Evolutionary conservation across 2,113 vertebrate species (phyloP).

Genomic region (Bubo blakistoni): DNA sequence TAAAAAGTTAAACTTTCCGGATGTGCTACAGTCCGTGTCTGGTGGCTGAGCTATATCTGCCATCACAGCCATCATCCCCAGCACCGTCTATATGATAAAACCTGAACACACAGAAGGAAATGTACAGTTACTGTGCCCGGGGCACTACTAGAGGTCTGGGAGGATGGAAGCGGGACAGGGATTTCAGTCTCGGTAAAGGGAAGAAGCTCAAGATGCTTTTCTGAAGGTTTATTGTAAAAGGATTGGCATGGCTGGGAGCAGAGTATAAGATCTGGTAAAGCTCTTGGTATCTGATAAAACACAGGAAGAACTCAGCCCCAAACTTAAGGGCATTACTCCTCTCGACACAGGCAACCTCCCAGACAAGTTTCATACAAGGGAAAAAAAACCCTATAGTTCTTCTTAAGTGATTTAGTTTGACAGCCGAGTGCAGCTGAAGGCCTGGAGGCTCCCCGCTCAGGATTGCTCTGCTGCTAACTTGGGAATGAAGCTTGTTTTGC

Average conservation of each 20-base stretch:
- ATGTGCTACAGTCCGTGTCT: accelerated
- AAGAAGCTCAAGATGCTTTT: not conserved
- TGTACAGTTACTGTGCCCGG: not conserved
- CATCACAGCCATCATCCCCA: not conserved
- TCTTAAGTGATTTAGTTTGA: not conserved
- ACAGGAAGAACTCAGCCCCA: not conserved
- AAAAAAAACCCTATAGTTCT: not conserved
- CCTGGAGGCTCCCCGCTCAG: not conserved
- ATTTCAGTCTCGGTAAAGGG: not conserved
- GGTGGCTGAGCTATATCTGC: not conserved
- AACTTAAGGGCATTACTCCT: not conserved
- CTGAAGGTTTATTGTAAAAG: not conserved
- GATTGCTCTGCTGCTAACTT: not conserved
- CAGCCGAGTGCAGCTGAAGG: not conserved
- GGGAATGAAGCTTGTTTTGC: not conserved
- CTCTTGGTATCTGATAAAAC: not conserved
- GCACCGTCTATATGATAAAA: accelerated
- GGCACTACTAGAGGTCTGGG: not conserved
- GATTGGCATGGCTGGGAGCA: not conserved
- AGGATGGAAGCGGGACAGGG: not conserved
- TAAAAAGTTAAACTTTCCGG: not conserved
- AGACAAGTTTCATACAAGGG: not conserved
- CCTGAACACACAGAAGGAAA: not conserved
- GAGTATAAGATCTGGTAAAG: not conserved
- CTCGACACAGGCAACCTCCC: not conserved